Percentiles rank a stretch among this genome's conserved stretches.
Conservation (phyloP, 1,140 invertebrate species). For the Philotrypesis tridentata region DNA sequence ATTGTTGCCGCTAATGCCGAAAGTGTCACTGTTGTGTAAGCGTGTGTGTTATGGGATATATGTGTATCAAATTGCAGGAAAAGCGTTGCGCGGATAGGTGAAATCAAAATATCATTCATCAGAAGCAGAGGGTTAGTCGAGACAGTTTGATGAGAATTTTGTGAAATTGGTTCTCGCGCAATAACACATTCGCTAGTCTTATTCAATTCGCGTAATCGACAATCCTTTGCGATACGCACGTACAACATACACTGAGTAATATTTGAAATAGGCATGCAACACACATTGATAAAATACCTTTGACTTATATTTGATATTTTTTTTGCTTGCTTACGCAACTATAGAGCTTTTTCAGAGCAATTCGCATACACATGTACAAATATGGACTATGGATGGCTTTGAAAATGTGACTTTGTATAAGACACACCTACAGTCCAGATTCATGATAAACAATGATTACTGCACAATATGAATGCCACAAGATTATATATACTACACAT, state of each 20-base stretch:
- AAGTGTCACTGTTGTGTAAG: background rate
- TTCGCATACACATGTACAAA: background rate
- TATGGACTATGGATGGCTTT: background rate
- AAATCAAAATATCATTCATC: no score
- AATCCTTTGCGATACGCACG: background rate
- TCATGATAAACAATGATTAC: background rate
- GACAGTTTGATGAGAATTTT: background rate
- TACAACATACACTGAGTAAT: background rate
- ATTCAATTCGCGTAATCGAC: no score
- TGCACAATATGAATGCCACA: background rate
- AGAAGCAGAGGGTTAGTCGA: background rate
- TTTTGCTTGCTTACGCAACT: background rate
- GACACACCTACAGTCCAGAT: background rate
- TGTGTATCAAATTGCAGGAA: no score
- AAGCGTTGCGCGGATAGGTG: background rate
- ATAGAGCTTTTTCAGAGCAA: background rate
- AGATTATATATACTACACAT: no score
- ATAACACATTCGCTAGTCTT: no score
- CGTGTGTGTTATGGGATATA: background rate
- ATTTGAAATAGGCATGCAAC: constrained; percentile 15
- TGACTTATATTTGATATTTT: background rate
- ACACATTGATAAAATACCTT: constrained; percentile 5
- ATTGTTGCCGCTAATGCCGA: no score
- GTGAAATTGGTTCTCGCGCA: background rate
- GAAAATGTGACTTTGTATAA: background rate